Evolutionary conservation across 2,888 invertebrate genomes (phyloP), one percentile per base, ranked within the genome.

Genomic region (Alloscopus bannaensis): DNA sequence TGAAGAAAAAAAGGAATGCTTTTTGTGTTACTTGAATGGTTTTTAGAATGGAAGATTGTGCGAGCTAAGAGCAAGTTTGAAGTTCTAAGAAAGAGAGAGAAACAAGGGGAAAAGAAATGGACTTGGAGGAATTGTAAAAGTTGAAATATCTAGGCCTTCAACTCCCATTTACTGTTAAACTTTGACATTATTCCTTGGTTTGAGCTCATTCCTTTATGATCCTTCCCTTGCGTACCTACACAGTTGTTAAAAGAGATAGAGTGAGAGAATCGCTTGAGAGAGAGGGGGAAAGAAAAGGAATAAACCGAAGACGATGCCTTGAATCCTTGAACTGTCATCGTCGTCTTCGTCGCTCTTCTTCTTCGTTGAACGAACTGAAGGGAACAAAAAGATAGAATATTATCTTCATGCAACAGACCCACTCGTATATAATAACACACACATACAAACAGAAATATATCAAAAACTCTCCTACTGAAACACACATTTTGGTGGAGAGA

Each of bases 261-360:
- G 16, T 62, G n/a, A 52, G 13, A 22, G 24, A 52, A 52, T 8
- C 11, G 16, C 3, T 20, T 22, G 4, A 24, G 11, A 20, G 22
- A 40, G 45, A 28, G 40, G 24, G 52, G 64, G 18, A 64, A 18
- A 52, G 52, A 29, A 31, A 40, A 22, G 24, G 45, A 42, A 18
- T 40, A 28, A 64, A 16, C 18, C 47, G 11, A 8, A 6, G 28
- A 3, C 11, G 8, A 11, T 26, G 6, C 6, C 55, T 22, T 52
- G 50, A 66, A 75, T 75, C 75, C 75, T 75, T 75, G 75, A 75
- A 75, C 75, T 75, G 75, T 75, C 75, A 75, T 66, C 75, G 47
- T 66, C 75, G 36, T 31, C 20, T n/a, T n/a, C n/a, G n/a, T 62
- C 18, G 42, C 22, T 52, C 16, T 66, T 18, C 20, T 62, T 50